Conservation (phyloP, 2,113 vertebrate genomes). For the Tamias sibiricus region DNA sequence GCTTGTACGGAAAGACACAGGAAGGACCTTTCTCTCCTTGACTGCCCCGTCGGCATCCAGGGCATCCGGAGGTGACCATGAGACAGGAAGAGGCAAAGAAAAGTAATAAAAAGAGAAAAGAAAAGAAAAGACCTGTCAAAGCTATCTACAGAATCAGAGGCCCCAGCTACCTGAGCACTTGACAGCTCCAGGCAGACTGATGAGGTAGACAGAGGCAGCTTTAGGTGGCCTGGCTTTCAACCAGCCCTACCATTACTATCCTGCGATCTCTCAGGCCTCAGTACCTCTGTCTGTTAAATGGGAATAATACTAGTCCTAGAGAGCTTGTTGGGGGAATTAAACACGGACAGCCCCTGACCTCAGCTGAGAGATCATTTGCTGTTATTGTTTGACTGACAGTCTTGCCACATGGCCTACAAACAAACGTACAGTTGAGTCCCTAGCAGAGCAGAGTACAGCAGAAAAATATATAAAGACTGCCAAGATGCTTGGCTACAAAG, state of each 20-base stretch:
- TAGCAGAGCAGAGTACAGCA: neutral
- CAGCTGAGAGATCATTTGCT: neutral
- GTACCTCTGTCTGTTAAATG: neutral
- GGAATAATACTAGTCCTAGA: neutral
- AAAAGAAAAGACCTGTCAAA: conserved; percentile 54
- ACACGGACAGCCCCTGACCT: neutral
- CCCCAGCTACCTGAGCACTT: conserved; percentile 60
- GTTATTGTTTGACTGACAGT: neutral
- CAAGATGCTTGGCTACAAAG: neutral
- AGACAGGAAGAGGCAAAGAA: conserved; percentile 73
- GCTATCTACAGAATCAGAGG: conserved; percentile 73
- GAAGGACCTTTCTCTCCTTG: conserved; percentile 78
- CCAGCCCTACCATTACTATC: neutral
- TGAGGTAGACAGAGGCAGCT: neutral
- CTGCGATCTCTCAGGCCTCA: neutral
- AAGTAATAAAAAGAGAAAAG: conserved; percentile 52
- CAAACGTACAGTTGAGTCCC: neutral
- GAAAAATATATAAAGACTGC: neutral
- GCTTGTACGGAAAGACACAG: conserved; percentile 80
- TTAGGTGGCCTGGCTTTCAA: neutral
- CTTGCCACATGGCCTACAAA: neutral
- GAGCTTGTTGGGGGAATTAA: no score
- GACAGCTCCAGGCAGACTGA: neutral
- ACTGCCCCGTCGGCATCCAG: conserved; percentile 41
- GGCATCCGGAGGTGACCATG: conserved; percentile 12